These are phyloP conservation scores for Chloroceryle aenea DNA, from an alignment of 2,113 vertebrate species.

Conservation along the genomic window DNA sequence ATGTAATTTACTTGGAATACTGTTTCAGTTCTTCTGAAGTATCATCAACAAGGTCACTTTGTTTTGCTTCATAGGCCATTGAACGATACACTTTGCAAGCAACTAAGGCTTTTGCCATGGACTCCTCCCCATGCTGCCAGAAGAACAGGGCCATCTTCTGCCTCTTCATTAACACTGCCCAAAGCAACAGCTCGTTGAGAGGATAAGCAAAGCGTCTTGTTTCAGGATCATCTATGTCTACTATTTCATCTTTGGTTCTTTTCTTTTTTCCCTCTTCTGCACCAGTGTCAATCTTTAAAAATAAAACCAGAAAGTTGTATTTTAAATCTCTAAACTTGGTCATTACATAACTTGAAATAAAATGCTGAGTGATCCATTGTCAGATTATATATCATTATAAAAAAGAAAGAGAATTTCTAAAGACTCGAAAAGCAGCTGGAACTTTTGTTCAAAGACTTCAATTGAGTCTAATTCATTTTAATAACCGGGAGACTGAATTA, in stretches of 20 bases:
- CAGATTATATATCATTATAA: background rate
- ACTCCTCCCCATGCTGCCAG: slow-evolving; percentile 98
- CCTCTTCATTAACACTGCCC: slow-evolving; percentile 98
- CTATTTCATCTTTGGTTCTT: slow-evolving; percentile 94
- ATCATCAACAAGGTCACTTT: slow-evolving; percentile 97
- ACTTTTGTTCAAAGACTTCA: background rate
- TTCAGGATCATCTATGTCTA: slow-evolving; percentile 98
- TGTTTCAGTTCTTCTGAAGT: slow-evolving; percentile 95
- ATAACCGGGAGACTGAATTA: background rate
- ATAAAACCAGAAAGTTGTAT: slow-evolving; percentile 13
- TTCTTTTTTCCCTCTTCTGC: slow-evolving; percentile 93
- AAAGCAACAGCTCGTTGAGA: slow-evolving; percentile 96
- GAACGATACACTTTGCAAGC: slow-evolving; percentile 96
- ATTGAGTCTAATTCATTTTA: background rate
- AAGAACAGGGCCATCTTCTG: slow-evolving; percentile 98
- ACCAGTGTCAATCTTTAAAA: slow-evolving; percentile 76
- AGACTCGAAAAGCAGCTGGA: background rate
- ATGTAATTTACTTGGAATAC: slow-evolving; percentile 87
- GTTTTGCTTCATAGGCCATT: slow-evolving; percentile 96
- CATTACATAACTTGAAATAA: background rate
- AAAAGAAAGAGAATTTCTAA: background rate
- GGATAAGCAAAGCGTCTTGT: slow-evolving; percentile 93
- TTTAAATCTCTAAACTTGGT: background rate
- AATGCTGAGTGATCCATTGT: background rate
- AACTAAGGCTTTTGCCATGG: slow-evolving; percentile 97